A percentile compares a stretch with the other conserved stretches of the same genome.
phyloP scores from a whole-genome alignment of 2,797 vertebrate genomes.

The Squalus acanthias region DNA sequence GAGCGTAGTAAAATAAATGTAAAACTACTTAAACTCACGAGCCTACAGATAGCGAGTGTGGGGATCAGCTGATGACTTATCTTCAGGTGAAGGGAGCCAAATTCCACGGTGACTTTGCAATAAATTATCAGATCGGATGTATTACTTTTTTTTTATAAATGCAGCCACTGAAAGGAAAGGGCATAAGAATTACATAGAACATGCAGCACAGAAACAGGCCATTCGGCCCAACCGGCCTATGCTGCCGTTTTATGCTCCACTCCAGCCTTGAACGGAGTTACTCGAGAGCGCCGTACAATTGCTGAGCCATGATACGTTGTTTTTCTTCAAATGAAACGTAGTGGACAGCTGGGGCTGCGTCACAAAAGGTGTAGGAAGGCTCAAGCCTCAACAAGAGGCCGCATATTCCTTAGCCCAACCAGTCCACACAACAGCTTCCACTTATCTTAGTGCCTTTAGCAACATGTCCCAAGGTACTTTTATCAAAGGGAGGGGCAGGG shows the following conservation, averaged over 20 bases:
- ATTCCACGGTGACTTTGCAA: not conserved
- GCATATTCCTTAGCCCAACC: no score
- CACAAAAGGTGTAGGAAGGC: not conserved
- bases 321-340: not conserved
- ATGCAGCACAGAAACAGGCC: no score
- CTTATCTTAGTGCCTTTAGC: not conserved
- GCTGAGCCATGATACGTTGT: not conserved
- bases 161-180: not conserved
- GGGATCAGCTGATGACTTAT: not conserved
- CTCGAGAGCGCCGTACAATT: not conserved
- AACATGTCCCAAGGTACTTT: not conserved
- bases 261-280: not conserved
- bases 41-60: not conserved
- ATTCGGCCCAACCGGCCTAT: no score
- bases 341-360: not conserved
- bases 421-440: not conserved
- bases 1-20: not conserved
- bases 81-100: not conserved
- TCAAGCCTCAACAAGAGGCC: no score
- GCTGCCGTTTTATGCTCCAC: no score
- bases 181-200: not conserved
- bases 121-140: not conserved
- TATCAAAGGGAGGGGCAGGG: not conserved
- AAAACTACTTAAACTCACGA: not conserved
- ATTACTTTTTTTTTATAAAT: not conserved